These are phyloP conservation scores for Tetragnatha montana DNA, from an alignment of 2,888 invertebrate genomes.

Conservation along the genomic window DNA sequence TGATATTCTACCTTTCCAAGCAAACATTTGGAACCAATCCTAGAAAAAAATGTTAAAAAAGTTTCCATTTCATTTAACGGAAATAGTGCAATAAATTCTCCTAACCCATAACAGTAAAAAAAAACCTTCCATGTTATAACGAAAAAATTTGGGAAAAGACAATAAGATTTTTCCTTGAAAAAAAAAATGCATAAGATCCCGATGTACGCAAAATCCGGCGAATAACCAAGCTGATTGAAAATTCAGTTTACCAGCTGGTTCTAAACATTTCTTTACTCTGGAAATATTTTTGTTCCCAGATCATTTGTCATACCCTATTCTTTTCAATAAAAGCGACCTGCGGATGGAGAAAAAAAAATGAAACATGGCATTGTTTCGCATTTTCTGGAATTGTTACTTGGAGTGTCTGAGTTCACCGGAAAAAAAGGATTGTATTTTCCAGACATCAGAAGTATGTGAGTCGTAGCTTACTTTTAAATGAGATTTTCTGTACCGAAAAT, in stretches of 20 bases:
- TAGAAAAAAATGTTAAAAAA: not conserved
- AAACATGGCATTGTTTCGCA: slow-evolving; percentile 15
- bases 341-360: not conserved
- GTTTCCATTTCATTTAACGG: slow-evolving; percentile 44
- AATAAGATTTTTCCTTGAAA: slow-evolving; percentile 19
- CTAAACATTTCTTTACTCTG: slow-evolving; percentile 12
- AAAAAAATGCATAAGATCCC: slow-evolving; percentile 52
- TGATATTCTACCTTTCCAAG: slow-evolving; percentile 8
- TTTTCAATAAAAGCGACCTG: slow-evolving; percentile 46
- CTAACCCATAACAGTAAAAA: slow-evolving; percentile 2
- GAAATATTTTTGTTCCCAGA: slow-evolving; percentile 43
- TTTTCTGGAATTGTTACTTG: slow-evolving; percentile 19
- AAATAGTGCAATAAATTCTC: slow-evolving; percentile 49
- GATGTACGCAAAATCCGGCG: slow-evolving; percentile 46
- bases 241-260: slow-evolving; percentile 58
- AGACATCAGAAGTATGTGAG: slow-evolving; percentile 7
- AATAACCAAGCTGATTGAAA: slow-evolving; percentile 64
- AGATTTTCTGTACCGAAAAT: not conserved
- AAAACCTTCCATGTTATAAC: slow-evolving; percentile 27
- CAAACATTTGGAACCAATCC: slow-evolving; percentile 3
- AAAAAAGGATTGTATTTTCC: slow-evolving; percentile 8
- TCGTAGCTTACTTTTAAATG: slow-evolving; percentile 11
- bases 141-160: slow-evolving; percentile 46
- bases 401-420: slow-evolving; percentile 24
- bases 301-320: slow-evolving; percentile 63